These are phyloP conservation scores for Drosophila anceps DNA, from an alignment of 2,888 invertebrate species.

Conservation along the genomic window DNA sequence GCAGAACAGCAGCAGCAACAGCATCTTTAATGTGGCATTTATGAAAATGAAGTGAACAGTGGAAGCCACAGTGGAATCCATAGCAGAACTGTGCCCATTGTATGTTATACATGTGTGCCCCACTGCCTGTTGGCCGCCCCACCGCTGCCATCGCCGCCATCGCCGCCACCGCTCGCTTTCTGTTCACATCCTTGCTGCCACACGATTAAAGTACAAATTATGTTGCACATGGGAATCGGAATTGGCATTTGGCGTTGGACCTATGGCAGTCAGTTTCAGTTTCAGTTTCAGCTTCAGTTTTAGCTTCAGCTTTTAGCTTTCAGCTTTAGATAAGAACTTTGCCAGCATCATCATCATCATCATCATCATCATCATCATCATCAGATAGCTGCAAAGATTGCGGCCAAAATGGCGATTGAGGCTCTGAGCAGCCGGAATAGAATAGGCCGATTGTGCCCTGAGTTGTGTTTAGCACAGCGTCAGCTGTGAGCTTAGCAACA, in stretches of 20 bases:
- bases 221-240: slow-evolving; percentile 67
- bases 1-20: slow-evolving; percentile 11
- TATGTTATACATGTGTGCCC: slow-evolving; percentile 3
- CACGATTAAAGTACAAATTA: slow-evolving; percentile 73
- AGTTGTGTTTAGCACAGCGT: slow-evolving; percentile 25
- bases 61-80: slow-evolving; percentile 27
- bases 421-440: slow-evolving; percentile 1
- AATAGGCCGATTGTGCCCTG: slow-evolving; percentile 9
- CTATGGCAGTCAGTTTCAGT: slow-evolving; percentile 17
- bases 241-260: slow-evolving; percentile 41
- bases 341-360: not conserved
- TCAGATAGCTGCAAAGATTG: slow-evolving; percentile 31
- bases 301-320: slow-evolving; percentile 13
- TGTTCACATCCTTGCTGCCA: slow-evolving; percentile 32
- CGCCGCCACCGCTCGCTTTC: not conserved
- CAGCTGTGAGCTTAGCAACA: slow-evolving; percentile 13
- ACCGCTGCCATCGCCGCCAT: not conserved
- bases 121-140: not conserved
- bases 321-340: slow-evolving; percentile 36
- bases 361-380: slow-evolving; percentile 7
- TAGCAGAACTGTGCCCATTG: slow-evolving; percentile 30
- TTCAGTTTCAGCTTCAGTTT: slow-evolving; percentile 5
- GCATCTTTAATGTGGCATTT: slow-evolving; percentile 73
- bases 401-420: slow-evolving; percentile 18
- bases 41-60: slow-evolving; percentile 73